phyloP scores from a whole-genome alignment of 35 echinoderm and acorn worm genomes.

The Heliocidaris erythrogramma region DNA sequence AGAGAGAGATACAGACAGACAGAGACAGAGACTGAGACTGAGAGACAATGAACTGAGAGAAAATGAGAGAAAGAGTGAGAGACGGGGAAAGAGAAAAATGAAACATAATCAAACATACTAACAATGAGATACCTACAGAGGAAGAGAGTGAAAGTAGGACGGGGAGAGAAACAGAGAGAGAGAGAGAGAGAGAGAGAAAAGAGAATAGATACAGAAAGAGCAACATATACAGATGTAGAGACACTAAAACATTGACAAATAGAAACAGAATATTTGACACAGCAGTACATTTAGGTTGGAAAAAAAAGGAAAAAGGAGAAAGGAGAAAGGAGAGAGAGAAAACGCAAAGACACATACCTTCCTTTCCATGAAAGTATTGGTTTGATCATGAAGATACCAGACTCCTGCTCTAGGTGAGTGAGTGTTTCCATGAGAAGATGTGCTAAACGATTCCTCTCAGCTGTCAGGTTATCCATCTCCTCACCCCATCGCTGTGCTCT shows the following conservation, averaged over 20 bases:
- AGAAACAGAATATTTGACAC: too few species aligned
- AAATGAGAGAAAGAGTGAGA: not conserved
- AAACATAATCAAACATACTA: not conserved
- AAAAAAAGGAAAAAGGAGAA: not conserved
- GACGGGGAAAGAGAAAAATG: not conserved
- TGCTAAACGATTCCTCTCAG: constrained; percentile 78
- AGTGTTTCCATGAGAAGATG: constrained; percentile 85
- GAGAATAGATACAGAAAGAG: not conserved
- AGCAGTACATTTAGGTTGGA: too few species aligned
- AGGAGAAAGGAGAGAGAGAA: not conserved
- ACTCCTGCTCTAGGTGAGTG: constrained; percentile 86
- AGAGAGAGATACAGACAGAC: too few species aligned
- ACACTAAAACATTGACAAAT: too few species aligned
- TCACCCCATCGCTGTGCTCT: constrained; percentile 98
- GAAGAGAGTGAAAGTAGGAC: too few species aligned
- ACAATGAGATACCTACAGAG: too few species aligned
- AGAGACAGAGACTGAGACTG: too few species aligned
- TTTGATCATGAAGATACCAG: constrained; percentile 98
- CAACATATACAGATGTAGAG: not conserved
- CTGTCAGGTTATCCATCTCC: constrained; percentile 85
- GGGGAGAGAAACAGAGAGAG: not conserved
- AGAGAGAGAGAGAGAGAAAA: not conserved
- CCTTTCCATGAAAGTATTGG: constrained; percentile 97
- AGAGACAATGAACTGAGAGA: too few species aligned
- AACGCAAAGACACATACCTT: constrained; percentile 61